Percentiles rank a stretch among this genome's conserved stretches.
phyloP scores from a whole-genome alignment of 2,888 invertebrate species.

The Thecophora atra region DNA sequence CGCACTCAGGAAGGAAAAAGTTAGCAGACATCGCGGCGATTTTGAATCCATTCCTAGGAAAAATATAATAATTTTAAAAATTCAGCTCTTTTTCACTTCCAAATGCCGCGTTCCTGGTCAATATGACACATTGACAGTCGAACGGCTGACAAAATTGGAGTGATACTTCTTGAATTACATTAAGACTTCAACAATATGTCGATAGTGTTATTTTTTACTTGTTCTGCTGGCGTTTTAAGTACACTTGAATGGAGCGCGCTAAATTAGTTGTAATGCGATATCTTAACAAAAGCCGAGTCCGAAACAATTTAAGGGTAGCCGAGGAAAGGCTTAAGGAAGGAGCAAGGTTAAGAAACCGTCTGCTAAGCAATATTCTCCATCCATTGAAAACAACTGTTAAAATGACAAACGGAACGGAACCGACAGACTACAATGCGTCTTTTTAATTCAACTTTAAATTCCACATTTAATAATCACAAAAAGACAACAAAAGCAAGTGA shows the following conservation, averaged over 20 bases:
- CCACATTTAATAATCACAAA: no score
- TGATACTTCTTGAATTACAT: conserved; percentile 57
- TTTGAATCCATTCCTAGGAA: conserved; percentile 32
- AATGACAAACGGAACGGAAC: no score
- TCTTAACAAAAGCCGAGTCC: conserved; percentile 44
- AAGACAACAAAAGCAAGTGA: no score
- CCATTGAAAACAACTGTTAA: no score
- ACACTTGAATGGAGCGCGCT: conserved; percentile 61
- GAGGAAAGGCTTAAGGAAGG: neutral
- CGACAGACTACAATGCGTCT: no score
- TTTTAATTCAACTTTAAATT: no score
- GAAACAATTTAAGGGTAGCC: neutral
- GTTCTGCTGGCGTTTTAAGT: conserved; percentile 44
- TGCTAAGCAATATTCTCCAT: no score
- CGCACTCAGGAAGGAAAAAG: neutral
- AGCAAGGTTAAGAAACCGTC: neutral
- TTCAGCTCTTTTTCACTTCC: neutral
- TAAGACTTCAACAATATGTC: conserved; percentile 49
- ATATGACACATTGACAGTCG: conserved; percentile 27
- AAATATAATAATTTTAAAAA: conserved; percentile 11
- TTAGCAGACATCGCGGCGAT: conserved; percentile 5
- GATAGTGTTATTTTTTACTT: conserved; percentile 39
- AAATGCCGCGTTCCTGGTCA: conserved; percentile 1
- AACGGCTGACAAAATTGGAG: conserved; percentile 4
- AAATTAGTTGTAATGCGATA: conserved; percentile 61